A percentile compares a stretch with the other conserved stretches of the same genome.
Conservation (phyloP, 2,113 vertebrate species). For the Gymnobelideus leadbeateri region DNA sequence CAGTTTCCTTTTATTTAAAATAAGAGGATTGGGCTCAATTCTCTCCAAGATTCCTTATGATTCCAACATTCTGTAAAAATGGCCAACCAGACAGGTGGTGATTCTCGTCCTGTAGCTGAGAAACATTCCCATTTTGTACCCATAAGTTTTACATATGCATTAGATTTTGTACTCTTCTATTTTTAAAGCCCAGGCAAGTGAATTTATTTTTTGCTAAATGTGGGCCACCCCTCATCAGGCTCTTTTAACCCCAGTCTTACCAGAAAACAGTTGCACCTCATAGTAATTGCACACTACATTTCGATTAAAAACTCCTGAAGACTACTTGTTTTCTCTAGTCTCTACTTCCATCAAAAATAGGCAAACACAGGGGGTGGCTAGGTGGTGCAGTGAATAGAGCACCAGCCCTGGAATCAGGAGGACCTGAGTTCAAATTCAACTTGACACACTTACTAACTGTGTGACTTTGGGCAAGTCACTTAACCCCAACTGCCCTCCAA, state of each 20-base stretch:
- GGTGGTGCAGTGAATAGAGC: no score
- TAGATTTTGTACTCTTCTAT: constrained; percentile 1
- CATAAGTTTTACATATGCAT: not conserved
- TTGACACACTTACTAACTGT: no score
- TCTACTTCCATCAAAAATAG: constrained; percentile 43
- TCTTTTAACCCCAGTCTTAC: not conserved
- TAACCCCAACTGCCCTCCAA: no score
- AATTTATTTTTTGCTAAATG: constrained; percentile 3
- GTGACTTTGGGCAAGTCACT: no score
- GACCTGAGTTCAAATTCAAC: no score
- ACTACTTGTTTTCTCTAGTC: constrained; percentile 21
- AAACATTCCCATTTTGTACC: not conserved
- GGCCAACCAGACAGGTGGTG: not conserved
- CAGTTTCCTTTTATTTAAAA: not conserved
- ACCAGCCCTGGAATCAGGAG: no score
- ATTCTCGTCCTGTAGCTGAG: not conserved
- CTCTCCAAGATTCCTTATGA: not conserved
- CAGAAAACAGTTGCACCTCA: not conserved
- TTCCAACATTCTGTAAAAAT: not conserved
- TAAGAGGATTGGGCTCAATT: not conserved
- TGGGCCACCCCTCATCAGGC: not conserved
- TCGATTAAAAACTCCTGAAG: not conserved
- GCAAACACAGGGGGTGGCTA: not conserved
- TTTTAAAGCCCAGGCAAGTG: not conserved
- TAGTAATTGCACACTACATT: not conserved